Percentiles rank a stretch among this genome's conserved stretches.
Conservation (phyloP, 1,140 invertebrate species). For the Lasioglossum albipes region DNA sequence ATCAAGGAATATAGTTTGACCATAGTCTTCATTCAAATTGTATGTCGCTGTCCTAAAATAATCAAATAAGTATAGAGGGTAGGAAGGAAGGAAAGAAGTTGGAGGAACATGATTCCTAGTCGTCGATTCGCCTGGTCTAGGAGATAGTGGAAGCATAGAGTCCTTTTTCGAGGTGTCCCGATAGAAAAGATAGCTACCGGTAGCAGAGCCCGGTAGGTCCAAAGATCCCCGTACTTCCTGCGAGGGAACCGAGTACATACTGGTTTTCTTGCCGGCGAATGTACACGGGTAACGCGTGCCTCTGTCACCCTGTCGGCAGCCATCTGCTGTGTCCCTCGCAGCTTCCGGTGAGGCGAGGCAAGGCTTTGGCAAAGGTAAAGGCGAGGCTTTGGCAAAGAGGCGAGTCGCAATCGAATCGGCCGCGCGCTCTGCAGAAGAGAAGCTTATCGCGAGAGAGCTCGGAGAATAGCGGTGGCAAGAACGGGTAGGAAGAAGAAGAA, state of each 20-base stretch:
- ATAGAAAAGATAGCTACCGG: background rate
- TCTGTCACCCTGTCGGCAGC: conserved; percentile 62
- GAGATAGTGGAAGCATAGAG: no score
- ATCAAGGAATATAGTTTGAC: no score
- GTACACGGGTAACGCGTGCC: conserved; percentile 64
- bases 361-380: conserved; percentile 20
- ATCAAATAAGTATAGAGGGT: no score
- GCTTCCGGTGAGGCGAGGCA: conserved; percentile 44
- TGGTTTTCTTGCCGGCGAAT: conserved; percentile 55
- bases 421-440: background rate
- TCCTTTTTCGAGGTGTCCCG: no score
- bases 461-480: conserved; percentile 19
- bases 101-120: no score
- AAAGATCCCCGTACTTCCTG: background rate
- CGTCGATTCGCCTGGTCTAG: no score
- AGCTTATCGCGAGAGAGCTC: conserved; percentile 36
- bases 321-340: conserved; percentile 56
- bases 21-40: no score
- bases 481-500: conserved; percentile 19
- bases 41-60: no score
- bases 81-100: no score
- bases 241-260: conserved; percentile 22
- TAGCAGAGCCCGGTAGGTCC: conserved; percentile 21
- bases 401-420: conserved; percentile 49
- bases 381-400: background rate